These are phyloP conservation scores for Umimayanthus kanabou DNA, from an alignment of 92 coral and sea anemone species.

Conservation along the genomic window DNA sequence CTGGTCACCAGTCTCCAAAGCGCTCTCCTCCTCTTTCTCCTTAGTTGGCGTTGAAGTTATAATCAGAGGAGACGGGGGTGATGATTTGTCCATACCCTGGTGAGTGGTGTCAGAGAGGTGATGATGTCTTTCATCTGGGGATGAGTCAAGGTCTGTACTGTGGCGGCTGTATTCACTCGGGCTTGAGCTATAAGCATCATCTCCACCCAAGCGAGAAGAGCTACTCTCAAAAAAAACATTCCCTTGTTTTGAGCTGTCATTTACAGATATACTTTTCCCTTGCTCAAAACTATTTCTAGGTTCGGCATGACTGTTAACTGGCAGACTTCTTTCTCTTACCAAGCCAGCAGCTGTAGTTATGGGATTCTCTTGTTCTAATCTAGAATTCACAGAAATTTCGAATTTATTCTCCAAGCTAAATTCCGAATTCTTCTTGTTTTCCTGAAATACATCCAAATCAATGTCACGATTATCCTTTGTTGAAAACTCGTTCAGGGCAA, in stretches of 20 bases:
- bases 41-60: slow-evolving; percentile 79
- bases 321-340: not conserved
- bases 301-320: not conserved
- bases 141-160: slow-evolving; percentile 5
- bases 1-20: slow-evolving; percentile 41
- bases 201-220: not conserved
- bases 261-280: not conserved
- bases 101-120: not conserved
- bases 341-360: not conserved
- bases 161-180: not conserved
- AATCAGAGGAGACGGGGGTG: slow-evolving; percentile 71
- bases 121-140: slow-evolving; percentile 14
- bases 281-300: not conserved
- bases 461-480: not conserved
- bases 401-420: slow-evolving; percentile 1
- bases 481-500: not conserved
- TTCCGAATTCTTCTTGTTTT: slow-evolving; percentile 29
- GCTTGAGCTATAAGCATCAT: not conserved
- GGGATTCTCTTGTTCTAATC: slow-evolving; percentile 12
- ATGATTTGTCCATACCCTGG: slow-evolving; percentile 21
- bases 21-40: slow-evolving; percentile 31
- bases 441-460: not conserved
- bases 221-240: not conserved
- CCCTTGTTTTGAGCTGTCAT: not conserved
- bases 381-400: not conserved